Evolutionary conservation across 2,113 vertebrate genomes (phyloP), one percentile per base, ranked within the genome.

Genomic region (Pionites leucogaster): DNA sequence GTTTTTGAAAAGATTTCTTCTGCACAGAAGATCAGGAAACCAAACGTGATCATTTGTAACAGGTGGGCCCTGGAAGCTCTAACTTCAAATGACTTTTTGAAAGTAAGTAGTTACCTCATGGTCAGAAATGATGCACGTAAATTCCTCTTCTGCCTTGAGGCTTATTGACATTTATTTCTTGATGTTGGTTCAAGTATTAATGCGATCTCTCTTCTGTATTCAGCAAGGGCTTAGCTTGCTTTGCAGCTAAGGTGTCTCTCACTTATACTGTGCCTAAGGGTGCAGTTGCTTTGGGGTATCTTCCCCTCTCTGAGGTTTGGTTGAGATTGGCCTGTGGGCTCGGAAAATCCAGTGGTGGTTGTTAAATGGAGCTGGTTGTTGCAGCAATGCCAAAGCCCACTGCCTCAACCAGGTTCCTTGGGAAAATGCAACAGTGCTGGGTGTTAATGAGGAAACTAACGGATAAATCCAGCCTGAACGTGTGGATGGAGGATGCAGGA

Each of bases 181-280:
- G 44, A 74, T 49, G 11, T 15, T 70, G 14, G 5, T 81, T 86
- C 0, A 20, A 67, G 6, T 13, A 46, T 49, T 89, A 81, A 63
- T 0, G 1, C 74, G 28, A 63, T 47, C 3, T 57, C 12, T 60
- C 15, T 83, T 5, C 13, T 44, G 9, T 22, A 70, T 69, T 37
- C 63, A 72, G 3, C 13, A 65, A 77, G 44, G 68, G 16, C 29
- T 88, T 44, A 52, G 11, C 22, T 94, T 86, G 44, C 68, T 81
- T 77, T 78, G 17, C 53, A 92, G 55, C 6, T 86, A 39, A 64
- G 23, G 12, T 14, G 6, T 52, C 8, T 37, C 42, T 62, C 15
- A 41, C 7, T 2, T 35, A 10, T 62, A 25, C 57, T 0, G 0
- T 33, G 16, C 29, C 6, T 46, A 59, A 64, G 4, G 42, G 17